Evolutionary conservation across 2,113 vertebrate species (phyloP).

Genomic region (Petromus typicus): DNA sequence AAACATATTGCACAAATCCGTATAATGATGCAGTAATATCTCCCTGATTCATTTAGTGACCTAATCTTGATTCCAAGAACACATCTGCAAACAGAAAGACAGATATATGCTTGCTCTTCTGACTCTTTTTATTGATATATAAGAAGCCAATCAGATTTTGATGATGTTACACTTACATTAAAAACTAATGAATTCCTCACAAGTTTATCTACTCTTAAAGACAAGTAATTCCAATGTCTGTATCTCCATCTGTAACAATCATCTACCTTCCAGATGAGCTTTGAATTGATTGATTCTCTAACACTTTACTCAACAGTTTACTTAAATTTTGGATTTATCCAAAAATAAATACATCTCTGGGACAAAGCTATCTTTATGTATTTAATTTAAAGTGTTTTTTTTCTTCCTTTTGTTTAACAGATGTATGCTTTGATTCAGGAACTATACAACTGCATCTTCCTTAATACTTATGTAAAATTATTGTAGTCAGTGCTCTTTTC

Average conservation of each 20-base stretch:
- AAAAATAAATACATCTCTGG: background rate
- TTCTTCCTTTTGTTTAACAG: background rate
- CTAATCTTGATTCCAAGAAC: constrained; percentile 2
- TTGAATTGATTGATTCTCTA: background rate
- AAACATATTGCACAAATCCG: background rate
- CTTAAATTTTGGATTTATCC: background rate
- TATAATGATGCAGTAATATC: background rate
- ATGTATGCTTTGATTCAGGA: background rate
- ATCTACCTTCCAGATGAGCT: background rate
- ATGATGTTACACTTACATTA: background rate
- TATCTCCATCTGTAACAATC: background rate
- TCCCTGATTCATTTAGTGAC: background rate
- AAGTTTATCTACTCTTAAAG: background rate
- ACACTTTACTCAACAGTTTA: background rate
- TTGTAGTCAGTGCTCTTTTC: constrained; percentile 55
- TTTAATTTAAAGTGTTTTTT: constrained; percentile 38
- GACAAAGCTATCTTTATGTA: background rate
- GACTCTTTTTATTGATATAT: background rate
- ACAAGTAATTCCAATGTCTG: background rate
- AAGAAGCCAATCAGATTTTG: background rate
- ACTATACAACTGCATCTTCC: background rate
- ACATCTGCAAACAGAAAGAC: background rate
- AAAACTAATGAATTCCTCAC: background rate
- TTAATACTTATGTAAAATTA: background rate
- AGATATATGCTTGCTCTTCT: background rate